Conservation (phyloP, 2,113 vertebrate species). For the Pardalotus punctatus region DNA sequence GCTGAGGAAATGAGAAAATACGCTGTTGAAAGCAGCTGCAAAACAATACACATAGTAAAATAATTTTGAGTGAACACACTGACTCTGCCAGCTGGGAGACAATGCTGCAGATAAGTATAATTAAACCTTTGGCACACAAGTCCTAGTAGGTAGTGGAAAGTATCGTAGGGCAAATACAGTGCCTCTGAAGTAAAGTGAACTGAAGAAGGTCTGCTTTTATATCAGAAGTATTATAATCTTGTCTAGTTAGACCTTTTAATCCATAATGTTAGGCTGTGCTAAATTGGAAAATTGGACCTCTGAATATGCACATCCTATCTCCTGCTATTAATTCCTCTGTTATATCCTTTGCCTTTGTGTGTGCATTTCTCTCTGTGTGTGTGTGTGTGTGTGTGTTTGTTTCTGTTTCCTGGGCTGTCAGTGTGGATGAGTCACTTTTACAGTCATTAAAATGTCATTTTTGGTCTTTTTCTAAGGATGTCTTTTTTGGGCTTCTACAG, state of each 20-base stretch:
- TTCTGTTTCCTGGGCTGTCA: neutral
- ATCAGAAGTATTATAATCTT: neutral
- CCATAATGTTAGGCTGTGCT: neutral
- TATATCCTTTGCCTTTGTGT: neutral
- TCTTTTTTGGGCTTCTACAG: neutral
- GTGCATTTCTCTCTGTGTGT: too few relatives aligned
- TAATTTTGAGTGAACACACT: neutral
- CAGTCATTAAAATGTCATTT: neutral
- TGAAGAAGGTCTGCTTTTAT: neutral
- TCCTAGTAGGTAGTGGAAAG: neutral
- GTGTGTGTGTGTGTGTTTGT: neutral
- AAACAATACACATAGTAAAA: neutral
- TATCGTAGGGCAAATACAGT: neutral
- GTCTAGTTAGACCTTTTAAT: neutral
- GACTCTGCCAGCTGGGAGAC: neutral
- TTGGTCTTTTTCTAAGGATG: neutral
- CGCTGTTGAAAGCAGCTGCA: neutral
- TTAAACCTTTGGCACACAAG: neutral
- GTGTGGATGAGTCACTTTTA: conserved; percentile 22
- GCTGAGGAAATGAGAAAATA: neutral
- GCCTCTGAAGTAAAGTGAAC: neutral
- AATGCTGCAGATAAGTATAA: neutral
- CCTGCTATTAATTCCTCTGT: neutral
- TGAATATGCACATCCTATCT: neutral
- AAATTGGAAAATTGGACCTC: neutral